Percentiles rank a stretch among this genome's conserved stretches.
Evolutionary conservation across 2,888 invertebrate species (phyloP).

Genomic region (Heterodera filipjevi): DNA sequence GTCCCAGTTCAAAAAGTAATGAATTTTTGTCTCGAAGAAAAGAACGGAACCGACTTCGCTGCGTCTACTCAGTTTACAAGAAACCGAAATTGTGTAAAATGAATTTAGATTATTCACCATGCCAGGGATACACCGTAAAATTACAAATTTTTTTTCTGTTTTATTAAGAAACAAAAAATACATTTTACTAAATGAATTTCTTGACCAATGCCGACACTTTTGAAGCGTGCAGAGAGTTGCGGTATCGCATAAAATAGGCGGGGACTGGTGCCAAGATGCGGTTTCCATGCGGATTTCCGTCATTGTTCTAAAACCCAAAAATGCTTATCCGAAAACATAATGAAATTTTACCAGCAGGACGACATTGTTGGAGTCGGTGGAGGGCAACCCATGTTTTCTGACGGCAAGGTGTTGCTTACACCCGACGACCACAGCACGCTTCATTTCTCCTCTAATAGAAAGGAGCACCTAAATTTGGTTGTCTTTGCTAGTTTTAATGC

Average conservation of each 20-base stretch:
- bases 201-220: conserved; percentile 64
- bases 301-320: conserved; percentile 74
- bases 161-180: conserved; percentile 8
- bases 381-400: conserved; percentile 61
- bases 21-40: too few species aligned
- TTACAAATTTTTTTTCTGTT: neutral
- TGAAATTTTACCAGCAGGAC: conserved; percentile 75
- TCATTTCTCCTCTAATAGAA: conserved; percentile 63
- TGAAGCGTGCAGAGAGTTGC: conserved; percentile 54
- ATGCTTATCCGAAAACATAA: neutral
- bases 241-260: conserved; percentile 65
- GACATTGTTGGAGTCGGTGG: conserved; percentile 73
- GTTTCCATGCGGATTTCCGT: conserved; percentile 89
- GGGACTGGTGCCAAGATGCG: conserved; percentile 94
- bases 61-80: conserved; percentile 41
- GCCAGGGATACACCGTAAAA: conserved; percentile 31
- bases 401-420: conserved; percentile 56
- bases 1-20: too few species aligned
- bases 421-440: conserved; percentile 63
- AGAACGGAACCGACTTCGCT: conserved; percentile 49
- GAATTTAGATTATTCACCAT: conserved; percentile 26
- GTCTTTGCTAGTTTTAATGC: too few species aligned
- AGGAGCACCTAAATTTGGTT: conserved; percentile 53
- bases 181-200: conserved; percentile 54
- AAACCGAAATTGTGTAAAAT: conserved; percentile 34